Percentiles rank a stretch among this genome's conserved stretches.
Evolutionary conservation across 2,797 vertebrate species (phyloP).

Genomic region (Rhodeus uyekii): DNA sequence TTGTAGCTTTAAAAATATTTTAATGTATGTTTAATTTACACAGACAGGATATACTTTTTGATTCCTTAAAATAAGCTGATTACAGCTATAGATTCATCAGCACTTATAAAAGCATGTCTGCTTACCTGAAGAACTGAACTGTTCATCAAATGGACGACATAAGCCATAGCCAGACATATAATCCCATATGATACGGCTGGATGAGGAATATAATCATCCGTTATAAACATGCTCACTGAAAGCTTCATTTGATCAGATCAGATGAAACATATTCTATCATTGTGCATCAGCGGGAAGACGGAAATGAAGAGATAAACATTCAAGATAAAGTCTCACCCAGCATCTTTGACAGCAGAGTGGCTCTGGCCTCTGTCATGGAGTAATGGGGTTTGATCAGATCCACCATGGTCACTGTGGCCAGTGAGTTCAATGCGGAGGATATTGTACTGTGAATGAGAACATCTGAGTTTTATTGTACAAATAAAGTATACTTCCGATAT

Average conservation of each 20-base stretch:
- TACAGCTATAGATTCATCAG: background rate
- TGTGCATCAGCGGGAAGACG: background rate
- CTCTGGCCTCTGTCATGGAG: constrained; percentile 75
- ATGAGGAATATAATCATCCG: constrained; percentile 46
- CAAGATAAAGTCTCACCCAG: constrained; percentile 72
- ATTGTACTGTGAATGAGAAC: constrained; percentile 77
- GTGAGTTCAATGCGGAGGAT: constrained; percentile 89
- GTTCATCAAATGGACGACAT: constrained; percentile 84
- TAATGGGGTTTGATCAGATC: constrained; percentile 87
- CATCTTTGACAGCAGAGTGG: constrained; percentile 81
- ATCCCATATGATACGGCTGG: constrained; percentile 84
- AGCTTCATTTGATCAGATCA: background rate
- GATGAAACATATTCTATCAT: background rate
- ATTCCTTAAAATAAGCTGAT: background rate
- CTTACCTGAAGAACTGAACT: constrained; percentile 84
- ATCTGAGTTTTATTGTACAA: background rate
- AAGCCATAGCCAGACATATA: constrained; percentile 88
- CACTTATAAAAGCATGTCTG: background rate
- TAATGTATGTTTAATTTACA: background rate
- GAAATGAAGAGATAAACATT: background rate
- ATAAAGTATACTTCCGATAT: background rate
- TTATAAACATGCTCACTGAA: constrained; percentile 3
- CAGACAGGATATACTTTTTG: background rate
- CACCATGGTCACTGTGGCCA: constrained; percentile 90
- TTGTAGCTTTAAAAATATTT: background rate